These are phyloP conservation scores for Microtus pennsylvanicus DNA, from an alignment of 2,113 vertebrate genomes.

Conservation along the genomic window DNA sequence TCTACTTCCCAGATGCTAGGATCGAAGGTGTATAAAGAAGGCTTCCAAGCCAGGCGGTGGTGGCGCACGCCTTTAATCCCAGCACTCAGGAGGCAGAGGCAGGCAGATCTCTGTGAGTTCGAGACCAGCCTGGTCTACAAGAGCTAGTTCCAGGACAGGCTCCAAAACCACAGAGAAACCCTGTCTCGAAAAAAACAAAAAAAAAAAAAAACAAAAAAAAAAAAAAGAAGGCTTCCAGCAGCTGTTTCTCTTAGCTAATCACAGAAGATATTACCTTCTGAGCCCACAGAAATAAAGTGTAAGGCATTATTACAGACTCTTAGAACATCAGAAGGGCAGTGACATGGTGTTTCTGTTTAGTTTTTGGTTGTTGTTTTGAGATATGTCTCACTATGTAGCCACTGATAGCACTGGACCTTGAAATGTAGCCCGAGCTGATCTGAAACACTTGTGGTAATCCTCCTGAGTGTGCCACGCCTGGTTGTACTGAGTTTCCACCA, in stretches of 20 bases:
- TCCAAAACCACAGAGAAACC: too few relatives aligned
- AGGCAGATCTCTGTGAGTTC: too few relatives aligned
- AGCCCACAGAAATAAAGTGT: not conserved
- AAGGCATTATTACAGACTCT: slow-evolving; percentile 30
- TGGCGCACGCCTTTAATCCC: too few relatives aligned
- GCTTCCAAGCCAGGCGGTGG: too few relatives aligned
- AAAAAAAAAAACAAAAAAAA: too few relatives aligned
- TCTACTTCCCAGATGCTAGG: not conserved
- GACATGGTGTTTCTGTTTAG: not conserved
- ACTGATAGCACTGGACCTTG: not conserved
- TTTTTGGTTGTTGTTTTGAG: not conserved
- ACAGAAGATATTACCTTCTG: not conserved
- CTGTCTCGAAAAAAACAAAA: too few relatives aligned
- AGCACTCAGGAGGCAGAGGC: too few relatives aligned
- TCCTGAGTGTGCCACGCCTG: not conserved
- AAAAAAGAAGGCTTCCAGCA: not conserved
- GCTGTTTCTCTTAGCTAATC: slow-evolving; percentile 34
- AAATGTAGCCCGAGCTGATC: not conserved
- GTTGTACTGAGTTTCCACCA: not conserved
- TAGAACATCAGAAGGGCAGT: not conserved
- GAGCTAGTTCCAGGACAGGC: too few relatives aligned
- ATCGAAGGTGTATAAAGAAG: slow-evolving; percentile 23
- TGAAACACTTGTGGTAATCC: not conserved
- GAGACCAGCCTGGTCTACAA: too few relatives aligned
- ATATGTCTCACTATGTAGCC: not conserved